Percentiles rank a stretch among this genome's conserved stretches.
Evolutionary conservation across 2,113 vertebrate species (phyloP).

Genomic region (Paraplagusia blochii): DNA sequence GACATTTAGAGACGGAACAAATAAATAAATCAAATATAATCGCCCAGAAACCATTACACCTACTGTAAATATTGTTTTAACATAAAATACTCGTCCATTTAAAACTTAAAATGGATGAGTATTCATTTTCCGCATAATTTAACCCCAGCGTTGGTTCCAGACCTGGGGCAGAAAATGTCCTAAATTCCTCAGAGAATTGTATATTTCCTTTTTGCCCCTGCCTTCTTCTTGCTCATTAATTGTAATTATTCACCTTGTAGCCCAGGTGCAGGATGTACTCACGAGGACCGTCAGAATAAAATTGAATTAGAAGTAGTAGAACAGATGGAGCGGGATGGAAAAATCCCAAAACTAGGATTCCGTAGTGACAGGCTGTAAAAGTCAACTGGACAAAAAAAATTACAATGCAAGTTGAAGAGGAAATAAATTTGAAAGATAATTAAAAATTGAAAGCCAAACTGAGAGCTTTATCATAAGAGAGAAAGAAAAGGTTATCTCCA

Average conservation of each 20-base stretch:
- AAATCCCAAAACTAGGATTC: background rate
- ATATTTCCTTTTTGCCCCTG: background rate
- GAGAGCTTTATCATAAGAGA: constrained; percentile 31
- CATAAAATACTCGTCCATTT: too few species aligned
- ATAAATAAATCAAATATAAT: constrained; percentile 18
- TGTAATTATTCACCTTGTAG: constrained; percentile 10
- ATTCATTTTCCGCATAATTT: background rate
- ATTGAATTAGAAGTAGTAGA: background rate
- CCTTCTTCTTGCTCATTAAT: constrained; percentile 5
- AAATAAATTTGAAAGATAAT: background rate
- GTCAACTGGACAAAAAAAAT: constrained; percentile 9
- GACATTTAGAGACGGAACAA: constrained; percentile 6
- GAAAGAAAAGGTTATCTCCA: constrained; percentile 45
- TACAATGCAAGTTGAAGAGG: constrained; percentile 10
- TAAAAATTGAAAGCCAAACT: background rate
- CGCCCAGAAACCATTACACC: background rate
- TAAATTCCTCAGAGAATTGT: background rate
- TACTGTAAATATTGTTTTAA: background rate
- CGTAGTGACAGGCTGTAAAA: background rate
- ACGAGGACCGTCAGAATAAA: background rate
- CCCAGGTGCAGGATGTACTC: background rate
- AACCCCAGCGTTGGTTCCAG: background rate
- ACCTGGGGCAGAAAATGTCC: background rate
- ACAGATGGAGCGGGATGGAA: background rate
- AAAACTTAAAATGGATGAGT: background rate